phyloP scores from a whole-genome alignment of 2,888 invertebrate species.

The Nomada fucata region DNA sequence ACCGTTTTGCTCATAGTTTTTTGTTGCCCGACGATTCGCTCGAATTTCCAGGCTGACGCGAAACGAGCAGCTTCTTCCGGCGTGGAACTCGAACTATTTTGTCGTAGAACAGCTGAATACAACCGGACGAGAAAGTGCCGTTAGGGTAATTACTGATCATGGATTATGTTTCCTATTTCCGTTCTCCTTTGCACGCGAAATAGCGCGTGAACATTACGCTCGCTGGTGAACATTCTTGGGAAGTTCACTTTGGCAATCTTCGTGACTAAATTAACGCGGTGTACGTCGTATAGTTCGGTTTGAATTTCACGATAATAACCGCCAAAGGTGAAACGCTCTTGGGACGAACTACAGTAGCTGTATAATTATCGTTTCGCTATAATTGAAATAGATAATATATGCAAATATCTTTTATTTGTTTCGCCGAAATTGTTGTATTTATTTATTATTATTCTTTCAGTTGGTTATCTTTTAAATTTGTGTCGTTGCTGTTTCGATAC shows the following conservation, averaged over 20 bases:
- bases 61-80: not conserved
- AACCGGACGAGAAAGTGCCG: slow-evolving; percentile 46
- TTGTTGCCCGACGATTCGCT: not conserved
- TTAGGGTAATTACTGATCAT: slow-evolving; percentile 47
- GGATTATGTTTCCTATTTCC: slow-evolving; percentile 52
- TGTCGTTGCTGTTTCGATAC: no score
- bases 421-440: no score
- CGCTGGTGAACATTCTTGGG: not conserved
- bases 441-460: no score
- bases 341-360: no score
- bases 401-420: no score
- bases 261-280: not conserved
- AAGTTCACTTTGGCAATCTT: not conserved
- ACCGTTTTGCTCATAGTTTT: not conserved
- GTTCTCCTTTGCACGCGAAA: slow-evolving; percentile 35
- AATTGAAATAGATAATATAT: no score
- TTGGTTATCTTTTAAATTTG: no score
- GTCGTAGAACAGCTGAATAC: slow-evolving; percentile 11
- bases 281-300: not conserved
- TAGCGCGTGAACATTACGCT: slow-evolving; percentile 23
- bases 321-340: no score
- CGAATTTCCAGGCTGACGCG: slow-evolving; percentile 21
- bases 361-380: no score
- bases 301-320: no score
- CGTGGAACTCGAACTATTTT: not conserved